These are phyloP conservation scores for Musca vetustissima DNA, from an alignment of 1,140 invertebrate species.

Conservation along the genomic window DNA sequence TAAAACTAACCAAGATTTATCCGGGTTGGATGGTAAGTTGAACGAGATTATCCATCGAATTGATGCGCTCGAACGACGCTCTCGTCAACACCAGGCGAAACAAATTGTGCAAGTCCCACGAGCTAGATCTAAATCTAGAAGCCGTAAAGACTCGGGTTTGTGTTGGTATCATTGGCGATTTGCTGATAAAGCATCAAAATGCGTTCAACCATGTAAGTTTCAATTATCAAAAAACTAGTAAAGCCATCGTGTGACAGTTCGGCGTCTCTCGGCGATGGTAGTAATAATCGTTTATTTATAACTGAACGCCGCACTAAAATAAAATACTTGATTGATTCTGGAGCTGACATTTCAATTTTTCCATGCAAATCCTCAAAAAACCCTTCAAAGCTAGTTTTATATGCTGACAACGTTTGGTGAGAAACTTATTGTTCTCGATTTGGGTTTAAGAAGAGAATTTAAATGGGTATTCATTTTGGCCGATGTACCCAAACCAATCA, in stretches of 20 bases:
- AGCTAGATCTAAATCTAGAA: too few relatives aligned
- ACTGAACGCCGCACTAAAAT: neutral
- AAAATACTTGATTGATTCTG: neutral
- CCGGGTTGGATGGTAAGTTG: too few relatives aligned
- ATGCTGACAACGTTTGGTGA: neutral
- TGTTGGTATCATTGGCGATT: neutral
- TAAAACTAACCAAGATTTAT: too few relatives aligned
- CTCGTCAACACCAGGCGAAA: neutral
- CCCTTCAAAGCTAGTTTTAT: neutral
- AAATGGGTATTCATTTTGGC: too few relatives aligned
- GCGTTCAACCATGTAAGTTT: neutral
- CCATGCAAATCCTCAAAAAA: neutral
- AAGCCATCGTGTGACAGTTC: too few relatives aligned
- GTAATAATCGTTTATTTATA: neutral
- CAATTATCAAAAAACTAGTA: neutral
- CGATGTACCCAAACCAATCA: too few relatives aligned
- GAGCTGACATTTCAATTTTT: neutral
- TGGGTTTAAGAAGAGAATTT: neutral
- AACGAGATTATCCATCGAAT: neutral
- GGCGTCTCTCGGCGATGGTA: too few relatives aligned
- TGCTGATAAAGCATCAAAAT: neutral
- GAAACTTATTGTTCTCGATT: too few relatives aligned
- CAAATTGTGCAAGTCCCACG: too few relatives aligned
- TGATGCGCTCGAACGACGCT: neutral
- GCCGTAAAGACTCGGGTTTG: neutral